Base-by-base conservation (phyloP, 1,140 invertebrate species). In the Drosophila sp. region DNA sequence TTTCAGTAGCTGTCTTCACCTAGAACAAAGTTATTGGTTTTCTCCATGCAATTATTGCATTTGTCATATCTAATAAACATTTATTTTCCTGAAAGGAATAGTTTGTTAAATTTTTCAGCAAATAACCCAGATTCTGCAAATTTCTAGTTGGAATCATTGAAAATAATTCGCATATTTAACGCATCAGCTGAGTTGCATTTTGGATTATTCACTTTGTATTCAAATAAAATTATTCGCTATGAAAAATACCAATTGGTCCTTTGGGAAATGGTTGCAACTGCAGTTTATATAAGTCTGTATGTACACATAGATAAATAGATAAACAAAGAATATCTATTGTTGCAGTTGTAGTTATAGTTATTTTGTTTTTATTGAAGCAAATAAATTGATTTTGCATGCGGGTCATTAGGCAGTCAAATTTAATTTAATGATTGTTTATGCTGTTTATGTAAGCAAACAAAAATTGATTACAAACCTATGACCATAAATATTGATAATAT, bases 401-500 rank as follows among this genome's bases (percentile, higher is more conserved):
- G 72, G 72, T 76, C 82, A 87, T 87, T 87, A 79, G 58, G 59
- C 64, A 63, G 46, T 50, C 61, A 79, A 87, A 87, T 87, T 87
- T 72, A 77, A 89, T 87, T 64, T 53, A 67, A 82, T 87, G 58
- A 89, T 87, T 71, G 67, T 62, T 82, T 76, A 53, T 56, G 32
- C 64, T 64, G 57, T 61, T 46, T 51, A 54, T 53, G 51, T 78
- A 61, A 43, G 61, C 63, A 66, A 86, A 81, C 65, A 87, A 63
- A 64, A 81, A 81, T 82, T 78, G 75, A 89, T 76, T 72, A 76
- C 66, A 82, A 66, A 86, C 74, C 69, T 74, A 78, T 61, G 57
- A 62, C 41, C 40, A 65, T 48, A 83, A 79, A 80, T 65, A 81
- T 69, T 69, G 59, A 74, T 63, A 58, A 72, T 72, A 21, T 78